A percentile compares a stretch with the other conserved stretches of the same genome.
Evolutionary conservation across 2,797 vertebrate species (phyloP).

Genomic region (Limnodromus scolopaceus): DNA sequence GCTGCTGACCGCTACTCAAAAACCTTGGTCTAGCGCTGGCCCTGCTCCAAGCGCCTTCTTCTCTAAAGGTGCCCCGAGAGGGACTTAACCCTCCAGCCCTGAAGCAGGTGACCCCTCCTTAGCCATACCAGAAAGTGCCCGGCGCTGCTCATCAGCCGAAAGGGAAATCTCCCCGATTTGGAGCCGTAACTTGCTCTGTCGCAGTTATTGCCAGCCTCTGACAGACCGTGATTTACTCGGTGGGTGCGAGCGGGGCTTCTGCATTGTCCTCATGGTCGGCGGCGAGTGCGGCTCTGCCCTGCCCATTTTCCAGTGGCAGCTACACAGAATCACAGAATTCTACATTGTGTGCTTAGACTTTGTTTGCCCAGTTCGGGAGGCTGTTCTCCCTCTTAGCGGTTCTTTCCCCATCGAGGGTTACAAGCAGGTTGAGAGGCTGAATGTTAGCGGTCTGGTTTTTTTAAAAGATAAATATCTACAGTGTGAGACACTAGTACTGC

Average conservation of each 20-base stretch:
- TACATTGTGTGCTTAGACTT: background rate
- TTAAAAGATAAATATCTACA: background rate
- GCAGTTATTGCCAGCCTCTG: background rate
- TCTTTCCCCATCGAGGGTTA: constrained; percentile 2
- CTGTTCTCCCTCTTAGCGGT: background rate
- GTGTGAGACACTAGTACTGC: constrained; percentile 11
- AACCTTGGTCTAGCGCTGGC: background rate
- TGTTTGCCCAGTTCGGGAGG: background rate
- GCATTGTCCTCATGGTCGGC: background rate
- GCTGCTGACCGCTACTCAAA: background rate
- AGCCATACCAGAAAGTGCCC: background rate
- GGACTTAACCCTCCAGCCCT: background rate
- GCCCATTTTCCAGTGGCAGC: background rate
- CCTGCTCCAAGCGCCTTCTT: background rate
- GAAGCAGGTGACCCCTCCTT: background rate
- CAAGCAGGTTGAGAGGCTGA: constrained; percentile 1
- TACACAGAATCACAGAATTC: background rate
- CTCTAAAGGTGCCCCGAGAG: background rate
- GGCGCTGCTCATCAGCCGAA: background rate
- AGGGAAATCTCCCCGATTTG: background rate
- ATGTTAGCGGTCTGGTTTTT: background rate
- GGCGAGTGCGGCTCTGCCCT: background rate
- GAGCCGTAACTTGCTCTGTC: background rate
- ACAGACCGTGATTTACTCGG: background rate
- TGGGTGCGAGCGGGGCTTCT: background rate